Conservation (phyloP, 2,113 vertebrate species). For the Melanerpes aurifrons region DNA sequence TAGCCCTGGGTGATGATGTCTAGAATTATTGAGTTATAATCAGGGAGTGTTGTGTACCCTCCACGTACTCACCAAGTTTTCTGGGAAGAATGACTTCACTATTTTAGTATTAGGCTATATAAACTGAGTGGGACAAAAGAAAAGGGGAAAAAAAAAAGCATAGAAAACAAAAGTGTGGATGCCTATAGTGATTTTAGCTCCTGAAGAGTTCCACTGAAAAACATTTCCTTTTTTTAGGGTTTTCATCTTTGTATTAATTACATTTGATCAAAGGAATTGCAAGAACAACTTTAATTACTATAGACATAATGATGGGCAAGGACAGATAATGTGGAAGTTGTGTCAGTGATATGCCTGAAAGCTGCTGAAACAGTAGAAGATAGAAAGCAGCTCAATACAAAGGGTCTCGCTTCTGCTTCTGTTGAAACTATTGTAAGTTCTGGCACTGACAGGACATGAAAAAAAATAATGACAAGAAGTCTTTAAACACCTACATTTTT, state of each 20-base stretch:
- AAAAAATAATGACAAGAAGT: not conserved
- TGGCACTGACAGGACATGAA: not conserved
- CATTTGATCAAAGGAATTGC: not conserved
- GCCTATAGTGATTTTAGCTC: not conserved
- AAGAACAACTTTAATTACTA: not conserved
- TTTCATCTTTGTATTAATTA: not conserved
- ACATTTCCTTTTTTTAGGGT: not conserved
- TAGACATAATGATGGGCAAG: not conserved
- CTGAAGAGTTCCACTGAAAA: not conserved
- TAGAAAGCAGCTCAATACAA: not conserved
- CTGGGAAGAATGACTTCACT: not conserved
- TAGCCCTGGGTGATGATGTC: not conserved
- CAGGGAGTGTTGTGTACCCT: not conserved
- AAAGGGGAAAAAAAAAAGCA: too few relatives aligned
- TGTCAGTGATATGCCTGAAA: not conserved
- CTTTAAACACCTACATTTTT: not conserved
- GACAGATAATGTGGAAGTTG: not conserved
- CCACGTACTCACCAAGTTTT: not conserved
- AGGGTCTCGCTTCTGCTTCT: not conserved
- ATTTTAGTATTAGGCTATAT: not conserved
- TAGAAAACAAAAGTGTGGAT: not conserved
- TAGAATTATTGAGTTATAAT: not conserved
- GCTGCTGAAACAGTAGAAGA: not conserved
- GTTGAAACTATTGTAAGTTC: not conserved
- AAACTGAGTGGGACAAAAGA: not conserved